phyloP scores from a whole-genome alignment of 2,113 vertebrate species.

The Isichthys henryi region DNA sequence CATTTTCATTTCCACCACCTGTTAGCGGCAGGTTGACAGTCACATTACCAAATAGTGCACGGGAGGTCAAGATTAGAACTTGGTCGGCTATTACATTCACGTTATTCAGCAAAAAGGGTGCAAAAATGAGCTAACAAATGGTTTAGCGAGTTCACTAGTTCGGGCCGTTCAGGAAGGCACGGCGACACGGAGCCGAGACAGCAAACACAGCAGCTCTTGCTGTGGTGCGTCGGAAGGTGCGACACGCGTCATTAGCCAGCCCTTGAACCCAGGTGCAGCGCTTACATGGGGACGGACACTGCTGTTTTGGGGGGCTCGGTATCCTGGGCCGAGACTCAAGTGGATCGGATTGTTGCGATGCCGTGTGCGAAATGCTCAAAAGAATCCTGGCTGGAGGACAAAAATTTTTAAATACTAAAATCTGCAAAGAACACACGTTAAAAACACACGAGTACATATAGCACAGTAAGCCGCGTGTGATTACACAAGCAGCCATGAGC shows the following conservation, averaged over 20 bases:
- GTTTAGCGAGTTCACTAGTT: neutral
- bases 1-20: neutral
- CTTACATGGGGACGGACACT: neutral
- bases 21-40: too few relatives aligned
- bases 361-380: neutral
- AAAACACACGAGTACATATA: too few relatives aligned
- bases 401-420: neutral
- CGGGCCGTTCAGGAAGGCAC: neutral
- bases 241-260: neutral
- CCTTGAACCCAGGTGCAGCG: neutral
- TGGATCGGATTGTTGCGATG: neutral
- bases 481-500: neutral
- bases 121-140: neutral
- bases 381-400: neutral
- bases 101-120: neutral
- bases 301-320: too few relatives aligned
- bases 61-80: neutral
- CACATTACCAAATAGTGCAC: too few relatives aligned
- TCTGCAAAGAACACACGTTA: neutral
- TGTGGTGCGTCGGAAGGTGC: neutral
- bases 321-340: neutral
- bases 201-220: neutral
- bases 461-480: neutral
- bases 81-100: neutral
- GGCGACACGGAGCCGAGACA: neutral